Conservation (phyloP, 2,888 invertebrate genomes). For the Epistrophella euchroma region DNA sequence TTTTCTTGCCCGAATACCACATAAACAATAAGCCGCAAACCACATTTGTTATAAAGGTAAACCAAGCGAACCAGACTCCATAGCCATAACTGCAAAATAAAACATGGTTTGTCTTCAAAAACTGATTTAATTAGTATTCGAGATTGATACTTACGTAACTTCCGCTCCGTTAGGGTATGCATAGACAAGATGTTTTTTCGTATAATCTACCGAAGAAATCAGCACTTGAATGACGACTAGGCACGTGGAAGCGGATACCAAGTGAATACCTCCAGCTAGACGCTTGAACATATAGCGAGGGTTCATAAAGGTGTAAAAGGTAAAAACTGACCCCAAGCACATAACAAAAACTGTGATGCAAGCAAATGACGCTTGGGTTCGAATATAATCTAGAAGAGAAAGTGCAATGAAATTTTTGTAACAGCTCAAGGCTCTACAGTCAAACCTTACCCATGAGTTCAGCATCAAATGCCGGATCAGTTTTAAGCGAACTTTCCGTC, state of each 20-base stretch:
- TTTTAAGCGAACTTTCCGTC: conserved; percentile 84
- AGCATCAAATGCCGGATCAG: conserved; percentile 85
- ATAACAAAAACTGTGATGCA: conserved; percentile 92
- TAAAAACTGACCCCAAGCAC: conserved; percentile 92
- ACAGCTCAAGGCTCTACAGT: background rate
- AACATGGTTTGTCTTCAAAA: background rate
- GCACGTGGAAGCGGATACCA: conserved; percentile 92
- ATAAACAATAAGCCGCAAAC: conserved; percentile 90
- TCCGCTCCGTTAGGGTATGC: conserved; percentile 88
- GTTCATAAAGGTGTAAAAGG: conserved; percentile 92
- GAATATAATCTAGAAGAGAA: conserved; percentile 88
- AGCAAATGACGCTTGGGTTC: conserved; percentile 93
- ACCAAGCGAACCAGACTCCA: conserved; percentile 91
- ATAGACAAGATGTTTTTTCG: conserved; percentile 87
- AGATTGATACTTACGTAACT: conserved; percentile 85
- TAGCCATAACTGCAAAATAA: conserved; percentile 86
- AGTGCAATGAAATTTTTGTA: background rate
- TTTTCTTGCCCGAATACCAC: conserved; percentile 92
- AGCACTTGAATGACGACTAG: conserved; percentile 93
- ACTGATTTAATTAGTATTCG: background rate
- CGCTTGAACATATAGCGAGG: conserved; percentile 95
- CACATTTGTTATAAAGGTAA: conserved; percentile 89
- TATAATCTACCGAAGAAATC: conserved; percentile 89
- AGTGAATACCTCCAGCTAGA: conserved; percentile 92
- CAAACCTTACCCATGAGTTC: conserved; percentile 85